Evolutionary conservation across 1,140 invertebrate genomes (phyloP), one percentile per base, ranked within the genome.

Genomic region (Drosophila kikkawai): DNA sequence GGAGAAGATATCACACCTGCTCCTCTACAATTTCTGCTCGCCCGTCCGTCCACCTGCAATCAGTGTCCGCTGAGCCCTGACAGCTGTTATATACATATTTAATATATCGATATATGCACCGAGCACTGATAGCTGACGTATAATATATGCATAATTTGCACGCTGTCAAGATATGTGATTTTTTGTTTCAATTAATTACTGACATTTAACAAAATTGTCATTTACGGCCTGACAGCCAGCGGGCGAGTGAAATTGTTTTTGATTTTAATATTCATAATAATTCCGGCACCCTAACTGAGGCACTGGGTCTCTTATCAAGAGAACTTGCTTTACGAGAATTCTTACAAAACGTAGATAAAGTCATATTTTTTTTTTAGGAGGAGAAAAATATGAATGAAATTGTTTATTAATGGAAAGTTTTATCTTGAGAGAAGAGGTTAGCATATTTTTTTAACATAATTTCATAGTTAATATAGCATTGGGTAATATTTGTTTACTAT

Each of bases 141-240:
- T 51, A 66, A 53, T 75, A 36, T 75, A 67, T 51, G 41, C 56
- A 48, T 37, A 61, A 42, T 66, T 39, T 53, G 67, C 47, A 44
- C 48, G 61, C 22, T 45, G 67, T 34, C 64, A 57, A 56, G 58
- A 70, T 70, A 60, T 70, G 76, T 79, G 68, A 74, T 74, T 87
- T 84, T 75, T 58, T 66, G 61, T 61, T 68, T 78, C 82, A 87
- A 84, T 88, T 81, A 87, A 87, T 87, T 87, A 84, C 69, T 83
- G 67, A 55, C 74, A 78, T 71, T 88, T 81, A 88, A 80, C 67
- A 78, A 79, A 81, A 90, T 75, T 73, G 74, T 75, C 65, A 88
- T 83, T 83, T 88, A 71, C 55, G 74, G 50, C 29, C 19, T 69
- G 48, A 77, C 74, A 77, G 42, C 50, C 74, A 77, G 70, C 71